Evolutionary conservation across 2,113 vertebrate genomes (phyloP), one percentile per base, ranked within the genome.

Genomic region (Athene cunicularia): DNA sequence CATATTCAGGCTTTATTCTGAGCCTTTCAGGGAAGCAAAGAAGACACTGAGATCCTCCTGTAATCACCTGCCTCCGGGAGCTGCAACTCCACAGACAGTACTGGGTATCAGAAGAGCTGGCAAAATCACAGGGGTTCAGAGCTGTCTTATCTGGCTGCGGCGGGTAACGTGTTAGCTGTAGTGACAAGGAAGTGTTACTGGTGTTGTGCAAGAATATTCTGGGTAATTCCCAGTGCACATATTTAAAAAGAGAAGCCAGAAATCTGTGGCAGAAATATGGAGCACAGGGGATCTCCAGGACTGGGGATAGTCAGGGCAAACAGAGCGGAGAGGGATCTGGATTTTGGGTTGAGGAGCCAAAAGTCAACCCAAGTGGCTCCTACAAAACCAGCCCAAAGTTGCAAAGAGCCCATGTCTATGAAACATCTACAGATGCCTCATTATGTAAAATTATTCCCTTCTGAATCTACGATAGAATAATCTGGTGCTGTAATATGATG

Each of bases 121-220:
- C 7, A 9, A 89, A 70, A 68, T 66, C 55, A 20, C 4, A 2
- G 62, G 5, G 24, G 13, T 32, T 90, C 55, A 32, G 55, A 58
- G 15, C 35, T 66, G 62, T 27, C 12, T 77, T 41, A 52, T 47
- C 53, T 6, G 0, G 17, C 35, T 84, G 80, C 4, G 12, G 64
- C 5, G 15, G 52, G 63, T 22, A 68, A 8, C 0, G 1, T 0
- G 1, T 5, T 84, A 2, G 2, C 50, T 81, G 45, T 1, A 1
- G 18, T 32, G 43, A 60, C 35, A 66, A 23, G 35, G 7, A 53
- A 58, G 14, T 13, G 12, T 35, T 45, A 17, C 24, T 88, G 18
- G 12, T 74, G 35, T 9, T 27, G 27, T 35, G 14, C 21, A 80
- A 19, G 41, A 63, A 39, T 73, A 70, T 49, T 86, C 35, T 47